These are phyloP conservation scores for Trichonephila clavata DNA, from an alignment of 1,140 invertebrate genomes.

Conservation along the genomic window DNA sequence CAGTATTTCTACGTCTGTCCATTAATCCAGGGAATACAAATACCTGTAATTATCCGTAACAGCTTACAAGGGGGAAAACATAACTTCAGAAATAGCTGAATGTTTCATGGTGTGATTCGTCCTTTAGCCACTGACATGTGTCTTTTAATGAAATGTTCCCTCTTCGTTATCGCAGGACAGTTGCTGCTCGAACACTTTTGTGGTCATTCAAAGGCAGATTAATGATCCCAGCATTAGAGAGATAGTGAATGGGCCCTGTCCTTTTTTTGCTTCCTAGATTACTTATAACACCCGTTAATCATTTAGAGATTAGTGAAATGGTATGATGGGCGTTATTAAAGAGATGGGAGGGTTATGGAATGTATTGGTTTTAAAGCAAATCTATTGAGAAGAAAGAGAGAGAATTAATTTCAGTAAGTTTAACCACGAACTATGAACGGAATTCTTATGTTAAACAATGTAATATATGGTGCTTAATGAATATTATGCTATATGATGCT, in stretches of 20 bases:
- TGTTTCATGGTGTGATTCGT: slow-evolving; percentile 53
- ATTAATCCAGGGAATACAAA: slow-evolving; percentile 70
- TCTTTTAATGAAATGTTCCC: slow-evolving; percentile 72
- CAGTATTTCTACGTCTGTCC: slow-evolving; percentile 63
- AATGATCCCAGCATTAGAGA: slow-evolving; percentile 34
- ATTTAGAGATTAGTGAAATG: neutral
- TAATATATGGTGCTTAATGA: no score
- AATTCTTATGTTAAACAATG: no score
- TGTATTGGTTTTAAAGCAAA: neutral
- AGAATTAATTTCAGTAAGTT: no score
- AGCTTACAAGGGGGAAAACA: slow-evolving; percentile 74
- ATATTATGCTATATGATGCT: no score
- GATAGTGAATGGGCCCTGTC: neutral
- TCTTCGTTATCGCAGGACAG: slow-evolving; percentile 48
- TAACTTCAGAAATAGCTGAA: slow-evolving; percentile 31
- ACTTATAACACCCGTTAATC: slow-evolving; percentile 67
- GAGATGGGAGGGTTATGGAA: neutral
- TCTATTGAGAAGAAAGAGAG: no score
- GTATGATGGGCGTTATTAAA: neutral
- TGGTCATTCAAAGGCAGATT: slow-evolving; percentile 40
- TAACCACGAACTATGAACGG: no score
- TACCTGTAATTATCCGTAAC: slow-evolving; percentile 76
- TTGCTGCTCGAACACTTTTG: neutral
- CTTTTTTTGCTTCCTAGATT: slow-evolving; percentile 37
- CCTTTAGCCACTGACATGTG: slow-evolving; percentile 10